A percentile compares a stretch with the other conserved stretches of the same genome.
These are phyloP conservation scores for Sinocyclocheilus maitianheensis DNA, from an alignment of 2,113 vertebrate species.

Conservation along the genomic window DNA sequence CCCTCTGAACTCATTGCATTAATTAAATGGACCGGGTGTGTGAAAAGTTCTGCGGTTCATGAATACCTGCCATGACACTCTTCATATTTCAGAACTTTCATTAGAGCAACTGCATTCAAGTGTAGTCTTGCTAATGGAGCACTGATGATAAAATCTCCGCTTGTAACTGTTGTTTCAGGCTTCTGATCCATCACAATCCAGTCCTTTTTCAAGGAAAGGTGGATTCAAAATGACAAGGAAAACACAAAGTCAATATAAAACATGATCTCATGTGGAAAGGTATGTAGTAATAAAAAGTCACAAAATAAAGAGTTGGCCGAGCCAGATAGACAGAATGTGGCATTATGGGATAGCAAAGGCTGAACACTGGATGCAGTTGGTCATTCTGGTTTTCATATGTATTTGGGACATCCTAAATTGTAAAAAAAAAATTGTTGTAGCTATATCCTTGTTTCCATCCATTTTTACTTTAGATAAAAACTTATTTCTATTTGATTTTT, in stretches of 20 bases:
- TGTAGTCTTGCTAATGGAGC: conserved; percentile 41
- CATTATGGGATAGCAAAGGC: background rate
- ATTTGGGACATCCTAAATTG: too few species aligned
- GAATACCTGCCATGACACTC: conserved; percentile 46
- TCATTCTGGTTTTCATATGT: background rate
- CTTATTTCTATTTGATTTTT: too few species aligned
- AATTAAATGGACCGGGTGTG: conserved; percentile 48
- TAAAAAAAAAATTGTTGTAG: too few species aligned
- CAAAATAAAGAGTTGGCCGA: background rate
- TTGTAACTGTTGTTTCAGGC: conserved; percentile 6
- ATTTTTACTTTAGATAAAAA: too few species aligned
- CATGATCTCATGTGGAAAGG: background rate
- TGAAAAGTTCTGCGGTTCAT: conserved; percentile 39
- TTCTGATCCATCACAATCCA: background rate
- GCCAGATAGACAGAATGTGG: background rate
- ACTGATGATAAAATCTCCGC: conserved; percentile 36
- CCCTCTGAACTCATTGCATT: conserved; percentile 23
- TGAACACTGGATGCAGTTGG: background rate
- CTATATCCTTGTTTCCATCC: too few species aligned
- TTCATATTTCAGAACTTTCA: conserved; percentile 50
- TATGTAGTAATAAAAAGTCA: background rate
- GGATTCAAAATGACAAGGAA: background rate
- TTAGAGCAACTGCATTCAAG: conserved; percentile 8
- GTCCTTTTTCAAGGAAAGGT: background rate
- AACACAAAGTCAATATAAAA: background rate